phyloP scores from a whole-genome alignment of 1,140 invertebrate genomes.

The Riptortus pedestris region DNA sequence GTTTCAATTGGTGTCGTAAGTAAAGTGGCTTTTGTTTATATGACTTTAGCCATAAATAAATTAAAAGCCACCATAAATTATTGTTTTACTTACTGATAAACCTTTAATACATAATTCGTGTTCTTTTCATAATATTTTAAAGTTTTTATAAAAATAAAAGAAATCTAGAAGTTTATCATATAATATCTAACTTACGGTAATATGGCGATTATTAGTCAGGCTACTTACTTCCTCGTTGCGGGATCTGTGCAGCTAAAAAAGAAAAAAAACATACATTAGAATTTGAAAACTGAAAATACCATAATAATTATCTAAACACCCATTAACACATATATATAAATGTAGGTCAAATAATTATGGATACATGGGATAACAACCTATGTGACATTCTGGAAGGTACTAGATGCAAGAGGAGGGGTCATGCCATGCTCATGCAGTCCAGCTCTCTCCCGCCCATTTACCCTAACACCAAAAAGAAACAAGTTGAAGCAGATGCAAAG shows the following conservation, averaged over 20 bases:
- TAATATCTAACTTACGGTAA: too few species aligned
- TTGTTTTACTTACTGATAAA: too few species aligned
- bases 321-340: conserved; percentile 16
- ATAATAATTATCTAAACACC: neutral
- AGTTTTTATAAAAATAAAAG: too few species aligned
- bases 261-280: conserved; percentile 39
- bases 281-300: neutral
- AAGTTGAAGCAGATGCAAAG: conserved; percentile 1
- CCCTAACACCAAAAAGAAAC: conserved; percentile 13
- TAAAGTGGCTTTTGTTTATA: too few species aligned
- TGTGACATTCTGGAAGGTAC: conserved; percentile 23
- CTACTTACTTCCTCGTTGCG: conserved; percentile 74
- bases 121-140: too few species aligned
- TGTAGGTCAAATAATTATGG: too few species aligned
- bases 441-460: neutral
- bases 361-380: conserved; percentile 21
- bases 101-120: too few species aligned
- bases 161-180: too few species aligned
- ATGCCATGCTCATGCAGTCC: conserved; percentile 19
- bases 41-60: too few species aligned
- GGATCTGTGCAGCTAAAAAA: conserved; percentile 78
- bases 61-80: too few species aligned
- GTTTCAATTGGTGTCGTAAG: too few species aligned
- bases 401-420: conserved; percentile 19
- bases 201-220: neutral